Evolutionary conservation across 2,797 vertebrate species (phyloP).

Genomic region (Sebastiscus albofasciatus): DNA sequence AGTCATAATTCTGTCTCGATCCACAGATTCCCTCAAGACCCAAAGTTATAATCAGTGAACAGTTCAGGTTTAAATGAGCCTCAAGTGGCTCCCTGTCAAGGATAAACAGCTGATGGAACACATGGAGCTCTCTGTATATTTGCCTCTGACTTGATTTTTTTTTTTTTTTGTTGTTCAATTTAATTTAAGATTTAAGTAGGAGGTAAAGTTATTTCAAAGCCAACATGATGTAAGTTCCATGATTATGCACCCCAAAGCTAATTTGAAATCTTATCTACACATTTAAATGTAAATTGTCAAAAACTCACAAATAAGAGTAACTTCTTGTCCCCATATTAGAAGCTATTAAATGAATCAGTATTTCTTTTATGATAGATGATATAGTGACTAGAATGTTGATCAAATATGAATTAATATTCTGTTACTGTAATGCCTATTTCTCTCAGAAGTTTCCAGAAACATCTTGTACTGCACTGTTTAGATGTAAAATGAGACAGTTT

Average conservation of each 20-base stretch:
- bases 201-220: neutral
- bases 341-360: neutral
- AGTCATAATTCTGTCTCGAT: neutral
- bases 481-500: too few relatives aligned
- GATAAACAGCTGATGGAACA: neutral
- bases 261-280: neutral
- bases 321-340: neutral
- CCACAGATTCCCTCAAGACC: neutral
- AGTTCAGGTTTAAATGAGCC: neutral
- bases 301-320: neutral
- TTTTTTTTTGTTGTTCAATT: neutral
- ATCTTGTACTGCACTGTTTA: too few relatives aligned
- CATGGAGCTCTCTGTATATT: neutral
- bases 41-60: neutral
- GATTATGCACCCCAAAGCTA: neutral
- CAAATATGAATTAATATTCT: too few relatives aligned
- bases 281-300: neutral
- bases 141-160: neutral
- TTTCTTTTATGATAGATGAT: neutral
- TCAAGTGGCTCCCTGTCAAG: neutral
- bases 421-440: too few relatives aligned
- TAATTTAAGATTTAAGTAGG: neutral
- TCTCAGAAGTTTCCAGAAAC: too few relatives aligned
- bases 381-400: neutral
- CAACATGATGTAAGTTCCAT: neutral